Conservation (phyloP, 2,888 invertebrate species). For the Phymatocera aterrima region DNA sequence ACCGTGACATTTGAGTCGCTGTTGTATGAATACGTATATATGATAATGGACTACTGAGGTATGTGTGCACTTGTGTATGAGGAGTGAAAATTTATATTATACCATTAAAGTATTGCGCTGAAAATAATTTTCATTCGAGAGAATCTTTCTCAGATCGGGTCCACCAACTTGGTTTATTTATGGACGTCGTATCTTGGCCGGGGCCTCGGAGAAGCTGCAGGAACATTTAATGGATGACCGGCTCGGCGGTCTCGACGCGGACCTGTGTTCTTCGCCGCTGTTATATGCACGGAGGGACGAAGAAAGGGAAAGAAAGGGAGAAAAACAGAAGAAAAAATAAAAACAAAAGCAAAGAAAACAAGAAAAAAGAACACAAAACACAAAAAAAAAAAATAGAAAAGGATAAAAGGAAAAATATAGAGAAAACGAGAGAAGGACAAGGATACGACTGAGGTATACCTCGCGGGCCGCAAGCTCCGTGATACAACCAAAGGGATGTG, state of each 20-base stretch:
- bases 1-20: no score
- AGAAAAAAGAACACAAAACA: slow-evolving; percentile 19
- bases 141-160: slow-evolving; percentile 69
- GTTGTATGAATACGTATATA: no score
- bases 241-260: slow-evolving; percentile 64
- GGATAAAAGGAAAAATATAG: slow-evolving; percentile 22
- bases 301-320: slow-evolving; percentile 25
- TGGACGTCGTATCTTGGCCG: slow-evolving; percentile 69
- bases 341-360: slow-evolving; percentile 11
- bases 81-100: slow-evolving; percentile 34
- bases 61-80: background rate
- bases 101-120: slow-evolving; percentile 30
- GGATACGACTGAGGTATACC: slow-evolving; percentile 25
- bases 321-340: slow-evolving; percentile 33
- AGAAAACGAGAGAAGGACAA: slow-evolving; percentile 32
- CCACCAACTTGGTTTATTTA: slow-evolving; percentile 72
- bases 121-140: slow-evolving; percentile 64
- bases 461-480: background rate
- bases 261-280: slow-evolving; percentile 72
- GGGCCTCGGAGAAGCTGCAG: slow-evolving; percentile 54
- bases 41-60: background rate
- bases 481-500: slow-evolving; percentile 27
- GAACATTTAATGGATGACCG: slow-evolving; percentile 72
- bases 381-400: background rate
- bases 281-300: slow-evolving; percentile 26